These are phyloP conservation scores for Falco biarmicus DNA, from an alignment of 2,797 vertebrate genomes.

Conservation along the genomic window DNA sequence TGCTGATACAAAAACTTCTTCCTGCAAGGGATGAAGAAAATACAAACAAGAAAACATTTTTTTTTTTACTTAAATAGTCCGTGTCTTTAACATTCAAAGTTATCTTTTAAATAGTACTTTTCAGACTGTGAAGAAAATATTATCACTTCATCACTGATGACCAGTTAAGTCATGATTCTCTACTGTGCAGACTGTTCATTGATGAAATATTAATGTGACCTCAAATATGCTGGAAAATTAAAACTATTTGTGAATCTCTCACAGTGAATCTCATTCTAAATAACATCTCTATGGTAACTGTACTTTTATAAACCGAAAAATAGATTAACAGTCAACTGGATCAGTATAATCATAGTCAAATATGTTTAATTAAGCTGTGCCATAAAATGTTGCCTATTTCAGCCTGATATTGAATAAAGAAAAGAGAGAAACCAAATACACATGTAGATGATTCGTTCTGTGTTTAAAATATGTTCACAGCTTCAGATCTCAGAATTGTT, in stretches of 20 bases:
- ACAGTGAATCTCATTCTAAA: conserved; percentile 29
- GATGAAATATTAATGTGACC: conserved; percentile 70
- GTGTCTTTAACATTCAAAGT: conserved; percentile 3
- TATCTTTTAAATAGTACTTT: conserved; percentile 61
- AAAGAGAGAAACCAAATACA: conserved; percentile 67
- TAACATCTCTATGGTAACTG: conserved; percentile 33
- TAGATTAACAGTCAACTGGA: conserved; percentile 43
- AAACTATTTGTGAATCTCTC: conserved; percentile 7
- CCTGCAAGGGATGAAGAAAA: not conserved
- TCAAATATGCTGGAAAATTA: conserved; percentile 62
- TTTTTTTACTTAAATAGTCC: conserved; percentile 29
- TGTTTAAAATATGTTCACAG: conserved; percentile 70
- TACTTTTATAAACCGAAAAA: conserved; percentile 46
- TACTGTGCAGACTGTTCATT: conserved; percentile 55
- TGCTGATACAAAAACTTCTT: conserved; percentile 8
- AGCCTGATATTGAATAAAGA: conserved; percentile 67
- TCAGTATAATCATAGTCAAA: conserved; percentile 23
- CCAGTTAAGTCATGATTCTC: conserved; percentile 61
- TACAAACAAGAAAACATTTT: conserved; percentile 10
- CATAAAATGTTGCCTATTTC: conserved; percentile 44
- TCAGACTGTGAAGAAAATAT: conserved; percentile 56
- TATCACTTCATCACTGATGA: conserved; percentile 64
- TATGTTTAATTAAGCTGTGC: conserved; percentile 42
- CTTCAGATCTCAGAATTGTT: conserved; percentile 66
- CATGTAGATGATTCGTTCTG: conserved; percentile 56